Percentiles rank a stretch among this genome's conserved stretches.
These are phyloP conservation scores for Acrobasis consociella DNA, from an alignment of 2,888 invertebrate species.

Conservation along the genomic window DNA sequence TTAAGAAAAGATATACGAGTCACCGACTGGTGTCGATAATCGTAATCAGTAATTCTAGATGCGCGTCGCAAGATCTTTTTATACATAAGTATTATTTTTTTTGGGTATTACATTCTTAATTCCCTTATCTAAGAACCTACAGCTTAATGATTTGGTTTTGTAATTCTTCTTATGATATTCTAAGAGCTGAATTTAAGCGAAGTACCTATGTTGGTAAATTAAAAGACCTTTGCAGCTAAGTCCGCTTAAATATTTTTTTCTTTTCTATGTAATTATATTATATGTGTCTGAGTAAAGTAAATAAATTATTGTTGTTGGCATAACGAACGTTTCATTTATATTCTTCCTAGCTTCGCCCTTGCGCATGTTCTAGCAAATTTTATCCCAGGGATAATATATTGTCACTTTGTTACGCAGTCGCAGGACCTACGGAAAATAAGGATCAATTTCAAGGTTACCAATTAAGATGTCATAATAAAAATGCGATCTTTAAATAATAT, in stretches of 20 bases:
- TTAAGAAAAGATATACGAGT: background rate
- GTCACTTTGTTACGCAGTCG: no score
- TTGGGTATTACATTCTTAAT: background rate
- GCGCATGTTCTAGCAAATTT: no score
- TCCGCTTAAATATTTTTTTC: constrained; percentile 64
- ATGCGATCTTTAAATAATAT: constrained; percentile 39
- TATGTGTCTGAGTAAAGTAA: constrained; percentile 71
- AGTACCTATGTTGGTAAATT: no score
- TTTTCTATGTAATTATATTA: constrained; percentile 54
- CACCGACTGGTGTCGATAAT: no score
- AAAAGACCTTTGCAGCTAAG: constrained; percentile 45
- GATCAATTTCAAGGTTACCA: no score
- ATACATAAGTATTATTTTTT: background rate
- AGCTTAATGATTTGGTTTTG: background rate
- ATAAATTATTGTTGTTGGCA: constrained; percentile 81
- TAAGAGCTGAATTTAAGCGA: background rate
- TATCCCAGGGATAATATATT: no score
- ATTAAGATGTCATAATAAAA: background rate
- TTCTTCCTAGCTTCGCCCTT: background rate
- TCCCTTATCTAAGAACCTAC: background rate
- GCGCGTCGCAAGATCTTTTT: no score
- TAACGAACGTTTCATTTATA: constrained; percentile 35
- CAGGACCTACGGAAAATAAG: no score
- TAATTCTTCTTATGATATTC: background rate
- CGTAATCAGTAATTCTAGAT: no score